Evolutionary conservation across 2,113 vertebrate species (phyloP), one percentile per base, ranked within the genome.

Genomic region (Xiphophorus maculatus): DNA sequence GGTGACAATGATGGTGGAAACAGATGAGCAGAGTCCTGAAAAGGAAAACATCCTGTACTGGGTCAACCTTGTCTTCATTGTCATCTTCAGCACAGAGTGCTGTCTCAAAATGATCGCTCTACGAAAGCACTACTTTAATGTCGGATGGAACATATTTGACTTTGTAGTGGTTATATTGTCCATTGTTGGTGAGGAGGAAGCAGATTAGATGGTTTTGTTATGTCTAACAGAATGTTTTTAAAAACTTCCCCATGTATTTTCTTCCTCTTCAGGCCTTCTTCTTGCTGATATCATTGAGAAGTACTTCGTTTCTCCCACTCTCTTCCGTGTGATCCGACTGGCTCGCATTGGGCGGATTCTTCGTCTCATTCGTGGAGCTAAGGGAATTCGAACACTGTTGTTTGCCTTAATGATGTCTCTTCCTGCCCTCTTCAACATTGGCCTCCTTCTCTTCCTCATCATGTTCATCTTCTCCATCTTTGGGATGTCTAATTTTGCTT

Each of bases 391-490:
- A n/a, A 99, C 97, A 0, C 93, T 99, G n/a, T 93, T 99, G 33
- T 98, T 98, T 0, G 97, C 97, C 10, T 91, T 99, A 71, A 99
- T 99, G 98, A 99, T 98, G 97, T 99, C 98, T 1, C 95, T 99
- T 81, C 98, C 98, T 0, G 98, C 98, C 54, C 94, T 99, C 40
- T 99, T 98, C 89, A 99, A 99, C 90, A 99, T 99, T 0, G 98
- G 97, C 37, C 96, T 99, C 1, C 95, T 99, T 5, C 96, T 98
- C 64, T 98, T 98, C 91, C 93, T 99, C 0, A 97, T 99, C 82
- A 99, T 99, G 97, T 99, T 99, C 72, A 98, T 98, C 73, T 99
- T 97, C 89, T 97, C 97, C 71, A 98, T 99, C 89, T 98, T 99
- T 0, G 98, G 97, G 33, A 99, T 99, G 98, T 97, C 96, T 48